Evolutionary conservation across 2,797 vertebrate species (phyloP).

Genomic region (Mycteria americana): DNA sequence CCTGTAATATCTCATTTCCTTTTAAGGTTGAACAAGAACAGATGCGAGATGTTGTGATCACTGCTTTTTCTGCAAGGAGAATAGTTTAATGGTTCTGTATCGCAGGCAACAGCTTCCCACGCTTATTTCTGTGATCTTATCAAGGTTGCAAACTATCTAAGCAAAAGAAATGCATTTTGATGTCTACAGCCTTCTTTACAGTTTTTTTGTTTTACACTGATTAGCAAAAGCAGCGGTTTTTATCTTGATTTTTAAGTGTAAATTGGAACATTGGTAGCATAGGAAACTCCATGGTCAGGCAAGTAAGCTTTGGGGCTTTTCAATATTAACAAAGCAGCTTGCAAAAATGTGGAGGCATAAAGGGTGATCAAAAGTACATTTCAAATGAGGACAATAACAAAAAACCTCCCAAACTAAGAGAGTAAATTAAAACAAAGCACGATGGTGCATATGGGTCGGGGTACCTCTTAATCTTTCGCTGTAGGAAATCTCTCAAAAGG

Average conservation of each 20-base stretch:
- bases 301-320: background rate
- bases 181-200: background rate
- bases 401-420: rapidly evolving
- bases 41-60: conserved; percentile 43
- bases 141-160: conserved; percentile 1
- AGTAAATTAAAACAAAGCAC: background rate
- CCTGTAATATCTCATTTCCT: conserved; percentile 10
- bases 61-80: conserved; percentile 17
- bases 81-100: background rate
- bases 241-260: background rate
- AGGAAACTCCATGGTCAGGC: background rate
- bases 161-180: background rate
- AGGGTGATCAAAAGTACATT: background rate
- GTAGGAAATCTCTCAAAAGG: background rate
- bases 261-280: background rate
- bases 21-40: conserved; percentile 35
- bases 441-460: rapidly evolving
- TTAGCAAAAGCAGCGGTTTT: background rate
- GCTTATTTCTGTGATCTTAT: conserved; percentile 8
- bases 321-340: background rate
- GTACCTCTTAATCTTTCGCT: background rate
- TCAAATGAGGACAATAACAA: background rate
- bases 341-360: background rate
- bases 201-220: background rate
- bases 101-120: conserved; percentile 7